Evolutionary conservation across 2,113 vertebrate species (phyloP), one percentile per base, ranked within the genome.

Genomic region (Charadrius vociferus): DNA sequence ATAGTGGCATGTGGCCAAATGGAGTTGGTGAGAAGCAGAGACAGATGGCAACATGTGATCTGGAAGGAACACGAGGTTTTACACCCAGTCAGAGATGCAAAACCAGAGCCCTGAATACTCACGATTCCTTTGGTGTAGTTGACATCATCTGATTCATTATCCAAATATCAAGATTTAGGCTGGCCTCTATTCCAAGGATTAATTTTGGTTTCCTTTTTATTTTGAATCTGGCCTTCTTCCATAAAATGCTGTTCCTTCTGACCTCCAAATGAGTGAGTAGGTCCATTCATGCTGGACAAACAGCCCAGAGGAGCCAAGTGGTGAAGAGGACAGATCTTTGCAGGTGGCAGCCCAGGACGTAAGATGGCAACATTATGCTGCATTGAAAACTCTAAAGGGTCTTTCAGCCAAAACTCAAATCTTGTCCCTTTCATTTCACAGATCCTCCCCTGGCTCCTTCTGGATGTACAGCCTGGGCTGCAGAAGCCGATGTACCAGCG

Each of bases 31-130:
- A 96, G 93, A 93, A 93, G 81, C 58, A 79, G 70, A 82, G 90
- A 90, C 95, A 97, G 96, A 96, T 95, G 96, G 96, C 93, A 96
- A 79, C 73, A 85, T 94, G 92, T 87, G 87, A 91, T 95, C 90
- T 97, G 96, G 95, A 96, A 91, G 61, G 84, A 93, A 43, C 37
- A 43, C 53, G 55, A 63, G 91, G 84, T 94, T 97, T 97, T 88
- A 88, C 89, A 93, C 84, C 83, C 91, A 92, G 90, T 49, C 90
- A 91, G 70, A 78, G 81, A 66, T 85, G 70, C 70, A 85, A 80
- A 91, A 67, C 81, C 58, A 87, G 56, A 75, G 39, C 32, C 80
- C 77, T 85, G 81, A 91, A 80, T 77, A 10, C 14, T 79, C 61
- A 43, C 0, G 0, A 43, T 68, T 86, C 52, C 79, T 79, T 37